A percentile compares a stretch with the other conserved stretches of the same genome.
Evolutionary conservation across 2,797 vertebrate species (phyloP).

Genomic region (Adrianichthys oophorus): DNA sequence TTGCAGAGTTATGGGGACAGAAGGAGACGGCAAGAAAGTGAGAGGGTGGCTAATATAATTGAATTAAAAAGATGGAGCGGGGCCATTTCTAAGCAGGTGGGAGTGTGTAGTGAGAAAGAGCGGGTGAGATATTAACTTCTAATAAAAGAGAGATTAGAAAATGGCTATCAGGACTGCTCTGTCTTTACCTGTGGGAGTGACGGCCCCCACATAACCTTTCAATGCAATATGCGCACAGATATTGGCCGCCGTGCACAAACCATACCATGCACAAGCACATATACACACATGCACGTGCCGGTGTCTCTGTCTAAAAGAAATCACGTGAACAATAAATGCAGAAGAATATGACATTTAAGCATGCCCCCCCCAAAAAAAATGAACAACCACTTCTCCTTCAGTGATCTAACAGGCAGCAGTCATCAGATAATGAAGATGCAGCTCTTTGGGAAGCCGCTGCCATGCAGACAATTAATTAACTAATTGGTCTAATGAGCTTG

Average conservation of each 20-base stretch:
- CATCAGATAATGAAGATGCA: constrained; percentile 84
- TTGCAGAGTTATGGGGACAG: constrained; percentile 58
- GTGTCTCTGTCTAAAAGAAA: constrained; percentile 12
- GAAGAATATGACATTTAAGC: constrained; percentile 32
- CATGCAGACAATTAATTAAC: constrained; percentile 85
- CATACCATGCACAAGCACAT: constrained; percentile 28
- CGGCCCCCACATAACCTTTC: constrained; percentile 74
- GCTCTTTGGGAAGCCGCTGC: constrained; percentile 75
- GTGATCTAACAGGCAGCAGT: constrained; percentile 72
- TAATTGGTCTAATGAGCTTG: constrained; percentile 85
- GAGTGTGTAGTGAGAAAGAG: constrained; percentile 72
- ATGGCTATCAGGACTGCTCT: constrained; percentile 71
- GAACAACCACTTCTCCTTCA: constrained; percentile 71
- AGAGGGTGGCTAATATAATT: constrained; percentile 76
- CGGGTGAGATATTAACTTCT: constrained; percentile 77
- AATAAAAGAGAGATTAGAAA: constrained; percentile 83
- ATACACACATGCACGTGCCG: constrained; percentile 5
- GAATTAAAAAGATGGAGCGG: constrained; percentile 79
- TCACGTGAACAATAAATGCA: background rate
- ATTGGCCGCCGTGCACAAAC: constrained; percentile 59
- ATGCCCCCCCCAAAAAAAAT: constrained; percentile 14
- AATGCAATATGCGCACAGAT: constrained; percentile 70
- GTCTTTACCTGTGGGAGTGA: constrained; percentile 75
- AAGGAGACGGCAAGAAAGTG: constrained; percentile 34
- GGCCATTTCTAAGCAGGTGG: constrained; percentile 77